Evolutionary conservation across 2,888 invertebrate species (phyloP).

Genomic region (Lepidocyrtoides sp.): DNA sequence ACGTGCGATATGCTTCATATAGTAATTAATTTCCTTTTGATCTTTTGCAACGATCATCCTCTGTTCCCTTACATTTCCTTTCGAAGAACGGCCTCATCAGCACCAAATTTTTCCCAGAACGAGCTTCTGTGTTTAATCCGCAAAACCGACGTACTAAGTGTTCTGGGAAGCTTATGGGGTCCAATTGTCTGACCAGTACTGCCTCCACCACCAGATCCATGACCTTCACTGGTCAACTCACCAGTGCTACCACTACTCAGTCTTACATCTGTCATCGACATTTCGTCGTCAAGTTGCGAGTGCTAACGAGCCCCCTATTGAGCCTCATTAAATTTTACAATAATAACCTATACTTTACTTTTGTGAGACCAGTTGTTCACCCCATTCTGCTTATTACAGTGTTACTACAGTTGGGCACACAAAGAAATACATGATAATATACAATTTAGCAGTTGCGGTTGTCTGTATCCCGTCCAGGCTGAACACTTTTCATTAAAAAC

Average conservation of each 20-base stretch:
- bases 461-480: background rate
- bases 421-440: background rate
- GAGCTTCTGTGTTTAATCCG: slow-evolving; percentile 92
- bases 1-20: too few species aligned
- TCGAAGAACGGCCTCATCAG: slow-evolving; percentile 71
- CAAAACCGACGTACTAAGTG: slow-evolving; percentile 93
- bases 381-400: slow-evolving; percentile 22
- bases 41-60: background rate
- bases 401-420: background rate
- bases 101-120: slow-evolving; percentile 93
- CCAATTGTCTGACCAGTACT: slow-evolving; percentile 69
- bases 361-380: slow-evolving; percentile 23
- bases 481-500: background rate
- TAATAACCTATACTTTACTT: slow-evolving; percentile 13
- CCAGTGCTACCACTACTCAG: slow-evolving; percentile 73
- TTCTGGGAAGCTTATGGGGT: slow-evolving; percentile 89
- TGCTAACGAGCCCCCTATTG: slow-evolving; percentile 62
- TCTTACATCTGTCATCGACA: slow-evolving; percentile 81
- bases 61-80: slow-evolving; percentile 71
- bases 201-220: slow-evolving; percentile 55
- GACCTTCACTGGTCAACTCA: slow-evolving; percentile 68
- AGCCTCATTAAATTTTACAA: slow-evolving; percentile 68
- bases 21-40: background rate
- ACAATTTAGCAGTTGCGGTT: background rate
- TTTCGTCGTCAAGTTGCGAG: slow-evolving; percentile 35